Evolutionary conservation across 2,113 vertebrate genomes (phyloP), one percentile per base, ranked within the genome.

Genomic region (Poecile atricapillus): DNA sequence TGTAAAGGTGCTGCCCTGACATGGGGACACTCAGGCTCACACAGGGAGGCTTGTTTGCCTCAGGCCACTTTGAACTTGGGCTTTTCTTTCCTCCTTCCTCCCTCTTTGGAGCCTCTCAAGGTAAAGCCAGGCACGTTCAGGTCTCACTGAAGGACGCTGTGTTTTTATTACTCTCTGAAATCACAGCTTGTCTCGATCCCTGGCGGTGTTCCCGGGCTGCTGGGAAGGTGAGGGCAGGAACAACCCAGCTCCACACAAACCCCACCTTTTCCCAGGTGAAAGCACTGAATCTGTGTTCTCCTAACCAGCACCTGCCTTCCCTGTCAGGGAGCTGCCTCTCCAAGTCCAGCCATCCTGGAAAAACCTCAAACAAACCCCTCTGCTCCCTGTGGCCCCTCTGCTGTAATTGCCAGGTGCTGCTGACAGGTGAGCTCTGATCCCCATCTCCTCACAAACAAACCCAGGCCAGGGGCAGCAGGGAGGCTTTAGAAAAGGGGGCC

Each of bases 121-220:
- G 53, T 60, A 77, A 79, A 88, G 13, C 49, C 76, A 44, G 91
- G 65, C 63, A 47, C 19, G 6, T 43, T 50, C 60, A 63, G 65
- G 55, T 56, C 80, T 65, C 49, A 7, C 71, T 83, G 86, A 83
- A 90, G 75, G 73, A 74, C 59, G 0, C 1, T 13, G 47, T 50
- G 63, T 2, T 62, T 90, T 83, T 46, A 47, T 53, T 23, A 2
- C 77, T 81, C 50, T 13, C 47, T 67, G 81, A 58, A 91, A 41
- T n/a, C 25, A 24, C 74, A 30, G 46, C 39, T 79, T 79, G 62
- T n/a, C 62, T 55, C 10, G 0, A 25, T 5, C 33, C 23, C 52
- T 14, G 17, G 78, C 3, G 0, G 7, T 1, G 59, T 41, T 81
- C 69, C 49, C 9, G 0, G 4, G 84, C 6, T 15, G 77, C 71